Base-by-base conservation (phyloP, 2,888 invertebrate genomes). In the Synanthedon myopaeformis region DNA sequence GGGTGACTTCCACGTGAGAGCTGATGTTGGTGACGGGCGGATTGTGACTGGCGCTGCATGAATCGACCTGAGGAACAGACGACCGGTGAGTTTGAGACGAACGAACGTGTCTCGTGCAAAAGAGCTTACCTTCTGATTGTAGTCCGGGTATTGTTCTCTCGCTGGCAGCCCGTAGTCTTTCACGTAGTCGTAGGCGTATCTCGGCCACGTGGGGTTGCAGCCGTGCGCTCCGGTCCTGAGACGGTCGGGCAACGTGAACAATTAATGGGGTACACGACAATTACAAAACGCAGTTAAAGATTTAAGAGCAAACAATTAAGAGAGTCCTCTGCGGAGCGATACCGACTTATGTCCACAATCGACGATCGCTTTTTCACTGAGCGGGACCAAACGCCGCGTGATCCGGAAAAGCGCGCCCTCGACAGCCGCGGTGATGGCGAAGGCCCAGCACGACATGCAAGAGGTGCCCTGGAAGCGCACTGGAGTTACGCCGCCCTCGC, bases 381-480 rank as follows among this genome's bases (percentile, higher is more conserved):
- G 77, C 54, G 75, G 63, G 61, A 77, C 74, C 53, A 84, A 75
- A 52, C 65, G 68, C 54, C 73, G 68, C 54, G 77, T 76, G 59
- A 67, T 63, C 57, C 69, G 61, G 69, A 74, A 82, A 61, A 83
- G 70, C 56, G 84, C 85, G 56, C 85, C 83, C 62, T 86, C 86
- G 61, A 84, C 80, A 35, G 86, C 76, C 52, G 79, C 86, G 53
- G 74, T 62, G 59, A 83, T 82, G 28, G 86, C 77, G 65, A 82
- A 79, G 55, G 86, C 86, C 86, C 86, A 86, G 70, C 86, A 86
- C 57, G 84, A 79, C 35, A 59, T 49, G 63, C 86, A 85, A 42
- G 56, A 51, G n/a, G n/a, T n/a, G 17, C 69, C 72, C 59, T 86
- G 86, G 62, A 65, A 67, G 56, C 75, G 69, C 45, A 83, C 83